Evolutionary conservation across 2,113 vertebrate genomes (phyloP).

Genomic region (Cheilinus undulatus): DNA sequence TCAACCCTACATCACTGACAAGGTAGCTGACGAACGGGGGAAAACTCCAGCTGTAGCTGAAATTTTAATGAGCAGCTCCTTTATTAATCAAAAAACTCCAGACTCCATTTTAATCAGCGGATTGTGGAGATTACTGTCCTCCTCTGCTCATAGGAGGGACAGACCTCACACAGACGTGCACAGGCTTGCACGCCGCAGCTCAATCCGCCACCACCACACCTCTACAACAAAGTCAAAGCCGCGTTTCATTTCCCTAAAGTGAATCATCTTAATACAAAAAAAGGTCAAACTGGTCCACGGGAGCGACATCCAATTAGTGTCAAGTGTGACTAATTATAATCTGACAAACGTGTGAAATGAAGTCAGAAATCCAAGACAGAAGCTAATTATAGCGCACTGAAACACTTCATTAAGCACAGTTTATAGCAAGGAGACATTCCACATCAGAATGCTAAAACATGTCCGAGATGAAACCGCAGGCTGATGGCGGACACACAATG

Average conservation of each 20-base stretch:
- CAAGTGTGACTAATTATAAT: conserved; percentile 84
- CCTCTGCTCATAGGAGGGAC: conserved; percentile 39
- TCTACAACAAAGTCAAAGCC: conserved; percentile 66
- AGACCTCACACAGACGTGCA: conserved; percentile 58
- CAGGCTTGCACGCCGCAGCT: conserved; percentile 24
- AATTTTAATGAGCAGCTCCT: conserved; percentile 63
- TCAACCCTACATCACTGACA: conserved; percentile 41
- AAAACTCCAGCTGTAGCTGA: conserved; percentile 61
- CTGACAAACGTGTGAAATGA: conserved; percentile 83
- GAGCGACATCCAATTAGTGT: conserved; percentile 83
- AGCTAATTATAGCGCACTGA: conserved; percentile 82
- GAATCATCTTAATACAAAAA: conserved; percentile 71
- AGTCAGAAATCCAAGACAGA: conserved; percentile 80
- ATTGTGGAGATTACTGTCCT: conserved; percentile 67
- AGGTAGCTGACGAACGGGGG: conserved; percentile 24
- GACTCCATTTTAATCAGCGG: conserved; percentile 75
- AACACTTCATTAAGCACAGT: conserved; percentile 78
- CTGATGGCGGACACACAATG: conserved; percentile 16
- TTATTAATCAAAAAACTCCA: conserved; percentile 75
- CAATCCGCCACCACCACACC: conserved; percentile 26
- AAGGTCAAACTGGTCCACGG: conserved; percentile 77
- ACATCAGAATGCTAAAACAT: conserved; percentile 66
- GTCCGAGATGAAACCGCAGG: conserved; percentile 50
- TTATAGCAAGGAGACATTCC: conserved; percentile 74
- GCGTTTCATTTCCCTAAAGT: conserved; percentile 71